Percentiles rank a stretch among this genome's conserved stretches.
Conservation (phyloP, 1,140 invertebrate genomes). For the Magallana angulata region DNA sequence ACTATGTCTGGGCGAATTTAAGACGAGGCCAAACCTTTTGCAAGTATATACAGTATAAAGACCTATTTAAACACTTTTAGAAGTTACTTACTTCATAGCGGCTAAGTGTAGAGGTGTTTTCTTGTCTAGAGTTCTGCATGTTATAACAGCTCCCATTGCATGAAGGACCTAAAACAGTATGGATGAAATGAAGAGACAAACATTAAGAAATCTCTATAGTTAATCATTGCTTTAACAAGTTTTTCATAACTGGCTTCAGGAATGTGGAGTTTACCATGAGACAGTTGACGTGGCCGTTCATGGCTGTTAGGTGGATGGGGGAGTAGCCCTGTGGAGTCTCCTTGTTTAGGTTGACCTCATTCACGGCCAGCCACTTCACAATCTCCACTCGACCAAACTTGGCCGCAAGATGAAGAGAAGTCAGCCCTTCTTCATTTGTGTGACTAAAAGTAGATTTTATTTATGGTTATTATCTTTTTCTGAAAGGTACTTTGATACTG, state of each 20-base stretch:
- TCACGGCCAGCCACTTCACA: slow-evolving; percentile 73
- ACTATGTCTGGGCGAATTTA: too few species aligned
- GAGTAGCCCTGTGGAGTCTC: slow-evolving; percentile 78
- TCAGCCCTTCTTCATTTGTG: slow-evolving; percentile 72
- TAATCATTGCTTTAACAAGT: too few species aligned
- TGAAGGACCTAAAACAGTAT: slow-evolving; percentile 70
- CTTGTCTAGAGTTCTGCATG: slow-evolving; percentile 71
- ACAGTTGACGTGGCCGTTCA: slow-evolving; percentile 78
- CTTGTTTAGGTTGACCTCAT: slow-evolving; percentile 67
- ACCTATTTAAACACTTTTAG: background rate
- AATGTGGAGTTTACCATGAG: slow-evolving; percentile 70
- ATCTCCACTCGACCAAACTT: slow-evolving; percentile 71
- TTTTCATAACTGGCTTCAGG: background rate
- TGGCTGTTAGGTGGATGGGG: slow-evolving; percentile 77
- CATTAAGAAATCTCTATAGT: background rate
- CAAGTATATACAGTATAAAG: too few species aligned
- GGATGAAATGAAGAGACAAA: background rate
- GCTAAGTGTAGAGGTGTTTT: slow-evolving; percentile 78
- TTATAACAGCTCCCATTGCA: slow-evolving; percentile 77
- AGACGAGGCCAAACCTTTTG: too few species aligned
- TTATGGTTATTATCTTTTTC: too few species aligned
- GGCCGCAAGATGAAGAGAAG: slow-evolving; percentile 72
- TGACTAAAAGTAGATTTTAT: slow-evolving; percentile 57
- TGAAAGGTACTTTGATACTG: too few species aligned
- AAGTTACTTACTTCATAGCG: slow-evolving; percentile 74